Evolutionary conservation across 2,113 vertebrate genomes (phyloP), one percentile per base, ranked within the genome.

Genomic region (Phoenicopterus ruber): DNA sequence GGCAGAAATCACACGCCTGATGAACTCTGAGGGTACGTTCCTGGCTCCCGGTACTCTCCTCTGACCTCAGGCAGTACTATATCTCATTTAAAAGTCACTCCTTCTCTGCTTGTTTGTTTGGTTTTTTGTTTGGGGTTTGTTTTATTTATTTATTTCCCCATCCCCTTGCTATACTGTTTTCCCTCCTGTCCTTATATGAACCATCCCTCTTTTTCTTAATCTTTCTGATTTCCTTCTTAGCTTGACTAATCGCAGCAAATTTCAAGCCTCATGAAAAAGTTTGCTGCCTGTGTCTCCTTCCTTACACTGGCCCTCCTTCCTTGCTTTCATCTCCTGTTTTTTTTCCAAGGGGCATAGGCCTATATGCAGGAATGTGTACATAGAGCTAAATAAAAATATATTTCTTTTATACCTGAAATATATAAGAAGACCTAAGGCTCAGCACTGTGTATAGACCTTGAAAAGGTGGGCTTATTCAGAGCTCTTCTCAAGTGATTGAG

Each of bases 201-300:
- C 58, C 42, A 47, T 50, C 55, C 17, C 22, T 55, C 40, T 84
- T 70, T 94, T 69, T 62, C 70, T 63, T 66, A 54, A 16, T 79
- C 32, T 63, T 83, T 74, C 59, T 57, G 40, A 59, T 88, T 90
- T 76, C 70, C 61, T 62, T 55, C 65, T 29, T 47, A 44, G 54
- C 76, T 79, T 84, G 67, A 71, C 55, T 90, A 86, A 86, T 77
- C 86, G n/a, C 26, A 79, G 65, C 57, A 57, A 31, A 82, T 95
- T 91, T 70, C 47, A 77, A 90, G 57, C 44, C 34, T 49, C 38
- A 42, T 58, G 52, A 82, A 89, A 57, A 65, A 6, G 36, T 55
- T 55, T 0, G 1, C 24, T 46, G 29, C 67, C 34, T 21, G 12
- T 70, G 4, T 82, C 46, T 86, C 50, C 31, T 55, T 73, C 57